phyloP scores from a whole-genome alignment of 2,888 invertebrate genomes.

The Colletes collaris region DNA sequence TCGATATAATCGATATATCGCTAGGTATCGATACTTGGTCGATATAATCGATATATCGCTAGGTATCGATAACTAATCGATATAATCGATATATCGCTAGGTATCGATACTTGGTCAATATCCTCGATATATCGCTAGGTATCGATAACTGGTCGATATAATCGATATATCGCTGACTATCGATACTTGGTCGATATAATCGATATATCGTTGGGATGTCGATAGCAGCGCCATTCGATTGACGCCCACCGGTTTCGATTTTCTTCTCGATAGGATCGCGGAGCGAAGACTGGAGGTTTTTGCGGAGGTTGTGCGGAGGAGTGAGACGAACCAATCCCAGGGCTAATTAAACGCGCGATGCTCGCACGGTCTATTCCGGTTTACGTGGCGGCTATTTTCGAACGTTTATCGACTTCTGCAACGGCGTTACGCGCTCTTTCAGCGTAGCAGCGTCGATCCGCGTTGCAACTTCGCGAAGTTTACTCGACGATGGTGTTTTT shows the following conservation, averaged over 20 bases:
- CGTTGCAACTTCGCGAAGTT: slow-evolving; percentile 13
- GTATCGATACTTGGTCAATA: too few species aligned
- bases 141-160: too few species aligned
- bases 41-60: too few species aligned
- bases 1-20: too few species aligned
- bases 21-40: too few species aligned
- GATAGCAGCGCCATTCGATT: too few species aligned
- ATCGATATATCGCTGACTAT: too few species aligned
- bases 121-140: too few species aligned
- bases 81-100: too few species aligned
- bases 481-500: background rate
- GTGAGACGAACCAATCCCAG: slow-evolving; percentile 23
- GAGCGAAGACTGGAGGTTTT: slow-evolving; percentile 9
- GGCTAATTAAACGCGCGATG: slow-evolving; percentile 60
- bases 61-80: too few species aligned
- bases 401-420: slow-evolving; percentile 66
- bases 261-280: slow-evolving; percentile 1
- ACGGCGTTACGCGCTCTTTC: slow-evolving; percentile 32
- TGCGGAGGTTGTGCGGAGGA: background rate
- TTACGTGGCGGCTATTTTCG: slow-evolving; percentile 60
- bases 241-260: background rate
- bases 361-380: slow-evolving; percentile 54
- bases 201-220: too few species aligned
- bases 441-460: slow-evolving; percentile 10
- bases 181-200: too few species aligned